Evolutionary conservation across 2,797 vertebrate species (phyloP).

Genomic region (Sandelia bainsii): DNA sequence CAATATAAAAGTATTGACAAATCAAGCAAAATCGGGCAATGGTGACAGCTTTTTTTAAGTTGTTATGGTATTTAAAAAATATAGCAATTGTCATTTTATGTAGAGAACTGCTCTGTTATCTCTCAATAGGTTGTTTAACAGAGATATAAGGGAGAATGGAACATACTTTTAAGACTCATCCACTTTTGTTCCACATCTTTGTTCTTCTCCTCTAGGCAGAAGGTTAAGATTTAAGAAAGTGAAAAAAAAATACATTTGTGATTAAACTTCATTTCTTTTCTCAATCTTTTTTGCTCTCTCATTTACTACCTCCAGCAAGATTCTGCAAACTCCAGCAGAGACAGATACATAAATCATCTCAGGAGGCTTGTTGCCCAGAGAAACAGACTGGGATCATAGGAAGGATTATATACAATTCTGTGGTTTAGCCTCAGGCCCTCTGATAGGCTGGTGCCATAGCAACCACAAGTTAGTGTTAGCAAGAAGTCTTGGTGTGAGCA

Average conservation of each 20-base stretch:
- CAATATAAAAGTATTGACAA: constrained; percentile 5
- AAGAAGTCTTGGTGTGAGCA: constrained; percentile 31
- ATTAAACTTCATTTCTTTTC: constrained; percentile 63
- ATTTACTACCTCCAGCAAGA: constrained; percentile 60
- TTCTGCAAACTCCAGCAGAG: constrained; percentile 57
- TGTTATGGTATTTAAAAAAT: neutral
- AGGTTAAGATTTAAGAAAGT: constrained; percentile 39
- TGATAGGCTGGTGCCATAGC: constrained; percentile 62
- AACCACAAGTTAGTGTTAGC: constrained; percentile 54
- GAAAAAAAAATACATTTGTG: constrained; percentile 29
- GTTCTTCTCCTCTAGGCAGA: constrained; percentile 30
- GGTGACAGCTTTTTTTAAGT: neutral
- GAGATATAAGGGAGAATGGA: neutral
- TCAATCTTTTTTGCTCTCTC: constrained; percentile 28
- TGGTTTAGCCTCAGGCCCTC: constrained; percentile 53
- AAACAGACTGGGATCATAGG: constrained; percentile 69
- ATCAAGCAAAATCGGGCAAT: constrained; percentile 5
- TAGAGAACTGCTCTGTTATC: constrained; percentile 3
- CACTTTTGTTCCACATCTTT: constrained; percentile 47
- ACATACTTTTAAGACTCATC: constrained; percentile 32
- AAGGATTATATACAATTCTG: constrained; percentile 67
- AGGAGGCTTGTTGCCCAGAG: constrained; percentile 70
- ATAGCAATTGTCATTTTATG: constrained; percentile 1
- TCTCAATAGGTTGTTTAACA: constrained; percentile 28
- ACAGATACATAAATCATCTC: constrained; percentile 75